Base-by-base conservation (phyloP, 2,888 invertebrate genomes). In the Nebria brevicollis region DNA sequence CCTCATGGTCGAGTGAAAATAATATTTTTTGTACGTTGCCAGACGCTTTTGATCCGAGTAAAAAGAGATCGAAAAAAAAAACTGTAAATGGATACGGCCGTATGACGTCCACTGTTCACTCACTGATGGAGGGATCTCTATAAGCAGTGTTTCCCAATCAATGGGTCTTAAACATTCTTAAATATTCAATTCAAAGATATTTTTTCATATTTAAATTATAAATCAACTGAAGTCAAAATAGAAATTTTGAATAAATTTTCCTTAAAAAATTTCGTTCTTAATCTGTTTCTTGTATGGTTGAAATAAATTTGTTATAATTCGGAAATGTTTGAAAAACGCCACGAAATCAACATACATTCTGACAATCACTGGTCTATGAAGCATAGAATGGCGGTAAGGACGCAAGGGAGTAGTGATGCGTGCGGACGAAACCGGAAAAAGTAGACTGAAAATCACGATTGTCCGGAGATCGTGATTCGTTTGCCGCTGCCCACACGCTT, bases 1-100 rank as follows among this genome's bases (percentile, higher is more conserved):
- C 78, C 73, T 64, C 78, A 78, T 73, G 78, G 78, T 78, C 78
- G 64, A 73, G 73, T 78, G 78, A 78, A 78, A 74, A 73, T 42
- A 73, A 74, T 78, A 41, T 78, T 74, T 78, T 77, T 78, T 78
- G 42, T 78, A 42, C 73, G 41, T n/a, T 77, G 72, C 41, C 78
- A 66, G 78, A 74, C 73, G 78, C 72, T 72, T 77, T 77, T 70
- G 77, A 72, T 73, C 78, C 25, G 66, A 54, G 54, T 54, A 54
- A 54, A 54, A 54, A 54, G 7, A 73, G 43, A 74, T 13, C 64
- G 5, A 15, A 64, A 13, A 15, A 64, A 13, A 77, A 77, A 77
- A 43, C 11, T 8, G 11, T 70, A 70, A 70, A 70, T 70, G 34
- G 70, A 70, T 70, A 25, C 26, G 34, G 26, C 70, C 70, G 70